Conservation (phyloP, 2,888 invertebrate species). For the Andrena bicolor region DNA sequence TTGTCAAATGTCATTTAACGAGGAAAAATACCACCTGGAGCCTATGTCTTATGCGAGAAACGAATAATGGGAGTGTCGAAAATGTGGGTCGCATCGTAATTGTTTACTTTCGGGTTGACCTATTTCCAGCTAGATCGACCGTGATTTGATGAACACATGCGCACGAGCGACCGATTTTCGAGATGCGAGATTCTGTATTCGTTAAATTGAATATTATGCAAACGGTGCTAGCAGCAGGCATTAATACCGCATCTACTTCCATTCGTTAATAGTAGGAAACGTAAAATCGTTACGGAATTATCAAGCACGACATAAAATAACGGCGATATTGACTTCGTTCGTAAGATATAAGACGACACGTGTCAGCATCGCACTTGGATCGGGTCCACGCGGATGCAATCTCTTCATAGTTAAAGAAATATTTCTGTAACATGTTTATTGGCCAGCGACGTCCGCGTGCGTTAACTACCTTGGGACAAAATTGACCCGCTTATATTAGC, state of each 20-base stretch:
- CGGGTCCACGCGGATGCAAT: constrained; percentile 29
- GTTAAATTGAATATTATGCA: neutral
- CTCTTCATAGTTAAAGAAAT: constrained; percentile 29
- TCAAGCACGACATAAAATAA: constrained; percentile 11
- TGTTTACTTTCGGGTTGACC: constrained; percentile 39
- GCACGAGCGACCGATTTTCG: neutral
- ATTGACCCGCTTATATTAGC: constrained; percentile 15
- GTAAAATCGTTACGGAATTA: constrained; percentile 10
- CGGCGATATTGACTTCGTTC: constrained; percentile 20
- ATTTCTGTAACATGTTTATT: constrained; percentile 53
- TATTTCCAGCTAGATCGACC: constrained; percentile 46
- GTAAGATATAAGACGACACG: constrained; percentile 17
- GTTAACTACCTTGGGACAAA: constrained; percentile 24
- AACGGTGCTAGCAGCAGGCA: neutral
- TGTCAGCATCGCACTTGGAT: constrained; percentile 40
- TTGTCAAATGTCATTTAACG: constrained; percentile 17
- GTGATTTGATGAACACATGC: constrained; percentile 17
- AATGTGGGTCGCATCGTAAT: constrained; percentile 18
- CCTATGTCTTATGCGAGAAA: neutral
- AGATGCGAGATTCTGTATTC: neutral
- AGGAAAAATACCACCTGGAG: neutral
- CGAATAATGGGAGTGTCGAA: neutral
- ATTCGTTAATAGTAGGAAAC: neutral
- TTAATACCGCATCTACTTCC: no score
- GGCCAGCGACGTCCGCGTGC: constrained; percentile 32